Evolutionary conservation across 2,888 invertebrate genomes (phyloP).

Genomic region (Monopis laevigella): DNA sequence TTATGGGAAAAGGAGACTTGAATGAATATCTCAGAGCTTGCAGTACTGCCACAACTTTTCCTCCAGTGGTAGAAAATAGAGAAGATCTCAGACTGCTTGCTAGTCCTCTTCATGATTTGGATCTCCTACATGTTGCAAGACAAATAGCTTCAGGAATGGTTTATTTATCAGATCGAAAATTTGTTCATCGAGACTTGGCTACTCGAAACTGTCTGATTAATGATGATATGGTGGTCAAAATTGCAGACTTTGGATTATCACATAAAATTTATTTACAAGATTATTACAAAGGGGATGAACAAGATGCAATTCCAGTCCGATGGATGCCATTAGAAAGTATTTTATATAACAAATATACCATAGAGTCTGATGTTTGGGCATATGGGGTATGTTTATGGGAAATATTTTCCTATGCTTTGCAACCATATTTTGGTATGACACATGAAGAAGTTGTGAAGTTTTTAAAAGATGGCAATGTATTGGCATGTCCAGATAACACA

Average conservation of each 20-base stretch:
- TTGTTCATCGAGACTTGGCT: constrained; percentile 95
- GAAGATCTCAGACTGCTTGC: constrained; percentile 69
- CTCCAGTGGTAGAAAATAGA: constrained; percentile 71
- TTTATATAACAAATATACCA: constrained; percentile 94
- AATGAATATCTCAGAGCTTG: constrained; percentile 93
- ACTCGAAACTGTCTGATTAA: constrained; percentile 95
- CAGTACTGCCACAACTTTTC: constrained; percentile 83
- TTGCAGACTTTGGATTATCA: constrained; percentile 96
- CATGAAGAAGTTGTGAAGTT: constrained; percentile 97
- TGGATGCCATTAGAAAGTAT: constrained; percentile 99
- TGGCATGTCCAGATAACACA: constrained; percentile 91
- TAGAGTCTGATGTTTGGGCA: constrained; percentile 97
- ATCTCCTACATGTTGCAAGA: constrained; percentile 84
- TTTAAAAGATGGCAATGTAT: constrained; percentile 91
- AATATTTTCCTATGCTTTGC: constrained; percentile 94
- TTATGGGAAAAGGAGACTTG: constrained; percentile 96
- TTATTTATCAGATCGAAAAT: constrained; percentile 91
- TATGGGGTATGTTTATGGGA: constrained; percentile 98
- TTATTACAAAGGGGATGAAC: constrained; percentile 95
- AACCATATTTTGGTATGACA: constrained; percentile 97
- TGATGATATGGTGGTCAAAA: constrained; percentile 94
- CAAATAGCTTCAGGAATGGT: constrained; percentile 97
- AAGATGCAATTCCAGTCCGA: constrained; percentile 95
- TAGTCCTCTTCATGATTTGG: constrained; percentile 78
- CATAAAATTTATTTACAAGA: constrained; percentile 95